Conservation (phyloP, 2,113 vertebrate genomes). For the Hyaena hyaena region DNA sequence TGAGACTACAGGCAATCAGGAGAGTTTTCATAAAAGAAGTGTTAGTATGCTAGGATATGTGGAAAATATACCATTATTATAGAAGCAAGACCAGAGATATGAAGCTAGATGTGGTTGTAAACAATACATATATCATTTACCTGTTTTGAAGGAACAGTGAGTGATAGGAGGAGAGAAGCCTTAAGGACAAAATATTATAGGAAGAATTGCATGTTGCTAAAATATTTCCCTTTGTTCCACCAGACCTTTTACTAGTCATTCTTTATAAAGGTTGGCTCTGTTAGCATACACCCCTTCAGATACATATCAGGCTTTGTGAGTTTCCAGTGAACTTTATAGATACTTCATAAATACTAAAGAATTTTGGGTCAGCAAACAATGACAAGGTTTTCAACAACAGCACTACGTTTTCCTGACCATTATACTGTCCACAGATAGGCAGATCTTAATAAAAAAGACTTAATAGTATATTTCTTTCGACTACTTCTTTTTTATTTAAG, state of each 20-base stretch:
- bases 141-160: neutral
- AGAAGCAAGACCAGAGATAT: neutral
- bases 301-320: neutral
- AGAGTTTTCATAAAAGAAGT: neutral
- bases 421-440: neutral
- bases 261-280: neutral
- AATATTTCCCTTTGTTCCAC: neutral
- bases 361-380: conserved; percentile 40
- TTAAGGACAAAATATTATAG: neutral
- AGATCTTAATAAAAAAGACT: neutral
- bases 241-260: neutral
- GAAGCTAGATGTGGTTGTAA: neutral
- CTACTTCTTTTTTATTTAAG: conserved; percentile 40
- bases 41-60: neutral
- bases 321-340: conserved; percentile 30
- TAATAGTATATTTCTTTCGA: neutral
- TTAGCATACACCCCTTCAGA: neutral
- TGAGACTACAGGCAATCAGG: neutral
- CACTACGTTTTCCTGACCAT: neutral
- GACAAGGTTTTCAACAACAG: neutral
- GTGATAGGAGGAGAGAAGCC: neutral
- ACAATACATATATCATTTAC: neutral
- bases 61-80: neutral
- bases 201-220: neutral
- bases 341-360: conserved; percentile 58